Percentiles rank a stretch among this genome's conserved stretches.
phyloP scores from a whole-genome alignment of 2,888 invertebrate species.

The Druceiella hillmani region DNA sequence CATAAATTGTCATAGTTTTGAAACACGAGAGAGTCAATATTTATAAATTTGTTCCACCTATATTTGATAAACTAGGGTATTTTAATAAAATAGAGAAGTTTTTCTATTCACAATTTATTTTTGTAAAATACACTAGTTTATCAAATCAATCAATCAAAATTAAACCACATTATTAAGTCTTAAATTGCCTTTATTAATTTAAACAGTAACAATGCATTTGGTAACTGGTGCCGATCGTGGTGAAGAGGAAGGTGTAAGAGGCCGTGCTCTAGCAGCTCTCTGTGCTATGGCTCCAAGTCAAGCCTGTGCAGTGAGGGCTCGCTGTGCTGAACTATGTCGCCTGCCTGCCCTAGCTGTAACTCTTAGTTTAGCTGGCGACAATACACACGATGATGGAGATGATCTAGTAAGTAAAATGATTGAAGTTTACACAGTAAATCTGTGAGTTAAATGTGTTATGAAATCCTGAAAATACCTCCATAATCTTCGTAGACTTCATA shows the following conservation, averaged over 20 bases:
- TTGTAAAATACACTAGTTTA: no score
- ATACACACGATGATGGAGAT: conserved; percentile 42
- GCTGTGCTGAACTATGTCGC: conserved; percentile 84
- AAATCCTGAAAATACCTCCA: no score
- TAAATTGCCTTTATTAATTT: conserved; percentile 12
- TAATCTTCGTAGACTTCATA: no score
- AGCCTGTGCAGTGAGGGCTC: conserved; percentile 75
- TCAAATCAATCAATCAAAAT: no score
- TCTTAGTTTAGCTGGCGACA: conserved; percentile 60
- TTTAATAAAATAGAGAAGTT: no score
- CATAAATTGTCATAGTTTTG: no score
- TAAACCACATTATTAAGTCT: conserved; percentile 4
- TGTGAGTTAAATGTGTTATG: no score
- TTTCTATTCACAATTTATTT: no score
- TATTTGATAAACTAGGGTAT: no score
- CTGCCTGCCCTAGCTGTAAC: conserved; percentile 86
- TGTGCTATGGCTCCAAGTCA: conserved; percentile 89
- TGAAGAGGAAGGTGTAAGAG: conserved; percentile 82
- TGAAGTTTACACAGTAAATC: not conserved
- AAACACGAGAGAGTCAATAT: no score
- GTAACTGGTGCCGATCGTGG: conserved; percentile 82
- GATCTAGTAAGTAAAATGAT: conserved; percentile 43
- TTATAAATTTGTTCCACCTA: no score
- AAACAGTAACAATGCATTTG: conserved; percentile 73
- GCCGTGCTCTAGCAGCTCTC: conserved; percentile 73